Evolutionary conservation across 2,888 invertebrate genomes (phyloP), one percentile per base, ranked within the genome.

Genomic region (Zygogramma bicolorata): DNA sequence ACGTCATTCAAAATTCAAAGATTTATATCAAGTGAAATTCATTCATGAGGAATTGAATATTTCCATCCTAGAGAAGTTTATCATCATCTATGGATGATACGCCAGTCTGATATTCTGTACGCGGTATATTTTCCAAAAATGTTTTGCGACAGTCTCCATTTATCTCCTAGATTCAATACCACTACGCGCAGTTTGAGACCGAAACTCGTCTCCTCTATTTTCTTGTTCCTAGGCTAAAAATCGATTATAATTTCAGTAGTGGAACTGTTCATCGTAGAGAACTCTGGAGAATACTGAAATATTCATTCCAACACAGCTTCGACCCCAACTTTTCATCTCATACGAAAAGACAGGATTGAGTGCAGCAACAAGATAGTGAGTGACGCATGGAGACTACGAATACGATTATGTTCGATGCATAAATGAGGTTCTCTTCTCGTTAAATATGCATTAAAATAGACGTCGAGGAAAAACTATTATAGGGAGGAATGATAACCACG

Each of bases 291-390:
- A 25, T 25, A 25, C 25, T 53, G 15, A 53, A 53, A 53, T 53
- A 53, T 53, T 53, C 53, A 53, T 53, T 22, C 53, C 27, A 53
- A 27, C 53, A 22, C n/a, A 25, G 53, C 53, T 1, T 6, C 53
- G 53, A 22, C 53, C 53, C 53, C 27, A 27, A 53, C 53, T 53
- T 42, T 53, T 53, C 53, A 25, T 53, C 27, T 27, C 27, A 53
- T 27, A 25, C 53, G 53, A 53, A 22, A 10, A 27, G 53, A 53
- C 27, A 53, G 25, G 7, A 53, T 53, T 27, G 27, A 53, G 25
- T 53, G 53, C 53, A 42, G 7, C n/a, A 53, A 53, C 25, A 53
- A 53, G 42, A 18, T 42, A 34, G 34, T 34, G 13, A n/a, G n/a
- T n/a, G n/a, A 46, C 27, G 27, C 27, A 27, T 53, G 53, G 53